Conservation (phyloP, 2,113 vertebrate genomes). For the Thunnus thynnus region DNA sequence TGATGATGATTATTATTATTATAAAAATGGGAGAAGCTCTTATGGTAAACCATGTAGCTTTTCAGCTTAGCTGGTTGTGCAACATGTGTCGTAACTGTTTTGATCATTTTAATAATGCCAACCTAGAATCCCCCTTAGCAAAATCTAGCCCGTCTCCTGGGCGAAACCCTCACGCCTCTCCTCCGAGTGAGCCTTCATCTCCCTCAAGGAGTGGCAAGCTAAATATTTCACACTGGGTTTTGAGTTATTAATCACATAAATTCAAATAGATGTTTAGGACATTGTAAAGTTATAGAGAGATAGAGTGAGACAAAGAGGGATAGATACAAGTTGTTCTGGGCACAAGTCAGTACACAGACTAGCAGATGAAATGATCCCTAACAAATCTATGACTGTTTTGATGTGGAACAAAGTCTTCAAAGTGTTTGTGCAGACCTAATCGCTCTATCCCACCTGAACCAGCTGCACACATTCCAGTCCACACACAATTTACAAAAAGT, state of each 20-base stretch:
- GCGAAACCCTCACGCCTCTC: not conserved
- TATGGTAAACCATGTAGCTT: constrained; percentile 8
- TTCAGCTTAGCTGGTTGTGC: not conserved
- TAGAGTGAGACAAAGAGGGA: not conserved
- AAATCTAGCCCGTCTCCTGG: constrained; percentile 19
- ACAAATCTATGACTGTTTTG: constrained; percentile 38
- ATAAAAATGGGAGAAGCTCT: not conserved
- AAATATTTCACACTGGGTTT: constrained; percentile 13
- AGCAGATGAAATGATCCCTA: constrained; percentile 39
- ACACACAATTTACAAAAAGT: not conserved
- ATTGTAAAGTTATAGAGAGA: constrained; percentile 1
- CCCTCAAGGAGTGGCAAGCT: not conserved
- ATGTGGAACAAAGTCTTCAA: constrained; percentile 38
- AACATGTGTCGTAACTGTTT: constrained; percentile 32
- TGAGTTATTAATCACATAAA: constrained; percentile 17
- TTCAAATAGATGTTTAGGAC: not conserved
- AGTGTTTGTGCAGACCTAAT: constrained; percentile 20
- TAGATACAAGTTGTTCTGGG: constrained; percentile 5
- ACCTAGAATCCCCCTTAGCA: constrained; percentile 35
- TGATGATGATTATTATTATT: too few species aligned
- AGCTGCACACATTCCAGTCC: not conserved
- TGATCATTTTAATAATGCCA: constrained; percentile 3
- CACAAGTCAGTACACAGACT: constrained; percentile 16
- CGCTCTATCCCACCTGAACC: not conserved
- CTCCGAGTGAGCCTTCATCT: constrained; percentile 1